A percentile compares a stretch with the other conserved stretches of the same genome.
phyloP scores from a whole-genome alignment of 2,888 invertebrate species.

The Bombylius discolor region DNA sequence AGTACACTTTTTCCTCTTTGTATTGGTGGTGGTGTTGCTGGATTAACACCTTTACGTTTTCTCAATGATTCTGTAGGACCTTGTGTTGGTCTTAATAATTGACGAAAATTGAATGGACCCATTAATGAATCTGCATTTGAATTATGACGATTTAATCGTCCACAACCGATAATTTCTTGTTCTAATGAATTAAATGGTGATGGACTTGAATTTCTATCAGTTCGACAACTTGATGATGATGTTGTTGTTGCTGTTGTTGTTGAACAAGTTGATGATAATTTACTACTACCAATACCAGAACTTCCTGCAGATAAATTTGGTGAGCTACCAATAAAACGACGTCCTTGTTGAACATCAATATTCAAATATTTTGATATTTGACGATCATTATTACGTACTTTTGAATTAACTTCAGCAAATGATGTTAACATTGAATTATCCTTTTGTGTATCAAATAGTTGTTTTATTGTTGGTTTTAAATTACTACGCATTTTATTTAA shows the following conservation, averaged over 20 bases:
- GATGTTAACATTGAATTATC: slow-evolving; percentile 13
- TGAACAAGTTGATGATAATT: neutral
- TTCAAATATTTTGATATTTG: slow-evolving; percentile 13
- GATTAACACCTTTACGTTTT: slow-evolving; percentile 45
- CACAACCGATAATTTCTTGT: slow-evolving; percentile 12
- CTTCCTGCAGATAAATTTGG: slow-evolving; percentile 6
- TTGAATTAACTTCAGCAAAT: slow-evolving; percentile 11
- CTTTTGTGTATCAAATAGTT: slow-evolving; percentile 8
- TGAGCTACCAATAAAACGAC: slow-evolving; percentile 4
- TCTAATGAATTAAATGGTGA: slow-evolving; percentile 16
- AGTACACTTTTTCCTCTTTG: slow-evolving; percentile 15
- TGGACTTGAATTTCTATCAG: neutral
- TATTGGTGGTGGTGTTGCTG: slow-evolving; percentile 32
- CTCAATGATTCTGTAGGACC: slow-evolving; percentile 56
- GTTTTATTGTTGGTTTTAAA: neutral
- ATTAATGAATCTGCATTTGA: slow-evolving; percentile 36
- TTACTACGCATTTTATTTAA: neutral
- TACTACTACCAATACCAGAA: neutral
- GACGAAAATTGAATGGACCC: slow-evolving; percentile 56
- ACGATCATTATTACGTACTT: neutral
- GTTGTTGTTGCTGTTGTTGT: neutral
- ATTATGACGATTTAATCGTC: slow-evolving; percentile 10
- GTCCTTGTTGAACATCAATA: slow-evolving; percentile 10
- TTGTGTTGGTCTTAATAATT: slow-evolving; percentile 49
- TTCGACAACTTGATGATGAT: neutral